These are phyloP conservation scores for Morpho deidamia DNA, from an alignment of 2,888 invertebrate genomes.

Conservation along the genomic window DNA sequence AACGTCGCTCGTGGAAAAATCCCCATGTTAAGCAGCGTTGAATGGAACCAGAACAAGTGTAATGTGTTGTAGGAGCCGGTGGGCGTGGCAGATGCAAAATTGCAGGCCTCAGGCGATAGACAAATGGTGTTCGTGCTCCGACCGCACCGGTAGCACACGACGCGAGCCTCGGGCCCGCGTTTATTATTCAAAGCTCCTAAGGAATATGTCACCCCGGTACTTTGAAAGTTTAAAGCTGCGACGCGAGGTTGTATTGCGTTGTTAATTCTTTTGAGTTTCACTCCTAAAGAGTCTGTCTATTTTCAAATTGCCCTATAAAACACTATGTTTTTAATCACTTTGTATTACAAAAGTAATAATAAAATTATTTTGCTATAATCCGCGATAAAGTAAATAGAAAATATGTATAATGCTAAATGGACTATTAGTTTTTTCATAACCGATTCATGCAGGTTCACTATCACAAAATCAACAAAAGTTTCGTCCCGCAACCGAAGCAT, in stretches of 20 bases:
- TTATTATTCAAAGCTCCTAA: slow-evolving; percentile 39
- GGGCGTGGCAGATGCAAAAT: slow-evolving; percentile 72
- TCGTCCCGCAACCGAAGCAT: no score
- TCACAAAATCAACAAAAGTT: no score
- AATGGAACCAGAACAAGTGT: slow-evolving; percentile 2
- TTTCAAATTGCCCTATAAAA: no score
- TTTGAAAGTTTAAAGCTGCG: slow-evolving; percentile 21
- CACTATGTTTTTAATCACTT: no score
- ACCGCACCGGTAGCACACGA: slow-evolving; percentile 73
- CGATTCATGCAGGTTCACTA: no score
- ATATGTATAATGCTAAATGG: no score
- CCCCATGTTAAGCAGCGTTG: slow-evolving; percentile 7
- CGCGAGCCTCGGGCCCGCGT: slow-evolving; percentile 37
- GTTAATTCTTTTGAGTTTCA: background rate
- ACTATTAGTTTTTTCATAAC: no score
- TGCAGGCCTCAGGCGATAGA: slow-evolving; percentile 59
- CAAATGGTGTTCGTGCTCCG: slow-evolving; percentile 68
- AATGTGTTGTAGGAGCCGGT: slow-evolving; percentile 52
- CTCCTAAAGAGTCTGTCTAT: no score
- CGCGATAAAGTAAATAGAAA: no score
- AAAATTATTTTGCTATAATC: no score
- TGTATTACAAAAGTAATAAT: no score
- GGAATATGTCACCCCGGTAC: slow-evolving; percentile 33
- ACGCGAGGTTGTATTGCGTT: slow-evolving; percentile 1
- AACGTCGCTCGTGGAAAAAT: slow-evolving; percentile 9